These are phyloP conservation scores for Drosophila incognita DNA, from an alignment of 2,888 invertebrate species.

Conservation along the genomic window DNA sequence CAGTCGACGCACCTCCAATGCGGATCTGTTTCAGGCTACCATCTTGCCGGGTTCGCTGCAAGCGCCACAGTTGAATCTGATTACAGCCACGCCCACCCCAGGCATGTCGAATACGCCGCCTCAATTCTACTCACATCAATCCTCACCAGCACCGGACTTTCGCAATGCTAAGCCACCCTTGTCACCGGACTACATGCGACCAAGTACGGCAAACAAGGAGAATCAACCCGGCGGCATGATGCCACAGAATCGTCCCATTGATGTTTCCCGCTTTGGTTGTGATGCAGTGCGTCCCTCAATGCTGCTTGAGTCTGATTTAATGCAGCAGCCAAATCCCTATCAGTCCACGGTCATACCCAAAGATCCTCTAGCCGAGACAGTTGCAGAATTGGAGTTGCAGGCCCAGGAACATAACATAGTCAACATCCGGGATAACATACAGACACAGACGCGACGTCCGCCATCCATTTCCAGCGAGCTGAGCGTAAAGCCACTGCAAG, in stretches of 20 bases:
- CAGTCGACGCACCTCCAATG: slow-evolving; percentile 81
- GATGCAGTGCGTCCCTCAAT: slow-evolving; percentile 69
- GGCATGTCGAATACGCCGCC: slow-evolving; percentile 54
- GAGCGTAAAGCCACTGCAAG: slow-evolving; percentile 60
- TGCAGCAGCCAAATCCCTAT: slow-evolving; percentile 54
- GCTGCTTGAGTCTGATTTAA: slow-evolving; percentile 59
- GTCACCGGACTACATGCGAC: slow-evolving; percentile 82
- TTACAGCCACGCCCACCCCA: slow-evolving; percentile 80
- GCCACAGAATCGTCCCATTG: slow-evolving; percentile 83
- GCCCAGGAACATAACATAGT: slow-evolving; percentile 75
- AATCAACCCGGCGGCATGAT: slow-evolving; percentile 53
- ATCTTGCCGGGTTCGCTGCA: slow-evolving; percentile 60
- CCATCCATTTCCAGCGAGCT: slow-evolving; percentile 73
- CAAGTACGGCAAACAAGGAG: slow-evolving; percentile 74
- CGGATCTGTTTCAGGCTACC: slow-evolving; percentile 76
- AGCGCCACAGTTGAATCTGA: slow-evolving; percentile 74
- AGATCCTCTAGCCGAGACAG: slow-evolving; percentile 70
- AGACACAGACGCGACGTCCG: slow-evolving; percentile 76
- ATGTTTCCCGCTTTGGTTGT: slow-evolving; percentile 75
- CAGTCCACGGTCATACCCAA: slow-evolving; percentile 60
- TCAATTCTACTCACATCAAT: slow-evolving; percentile 63
- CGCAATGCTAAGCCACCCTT: slow-evolving; percentile 78
- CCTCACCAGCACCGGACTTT: slow-evolving; percentile 70
- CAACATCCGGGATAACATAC: slow-evolving; percentile 80
- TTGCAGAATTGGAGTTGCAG: slow-evolving; percentile 73